Conservation (phyloP, 2,797 vertebrate genomes). For the Pygocentrus nattereri region DNA sequence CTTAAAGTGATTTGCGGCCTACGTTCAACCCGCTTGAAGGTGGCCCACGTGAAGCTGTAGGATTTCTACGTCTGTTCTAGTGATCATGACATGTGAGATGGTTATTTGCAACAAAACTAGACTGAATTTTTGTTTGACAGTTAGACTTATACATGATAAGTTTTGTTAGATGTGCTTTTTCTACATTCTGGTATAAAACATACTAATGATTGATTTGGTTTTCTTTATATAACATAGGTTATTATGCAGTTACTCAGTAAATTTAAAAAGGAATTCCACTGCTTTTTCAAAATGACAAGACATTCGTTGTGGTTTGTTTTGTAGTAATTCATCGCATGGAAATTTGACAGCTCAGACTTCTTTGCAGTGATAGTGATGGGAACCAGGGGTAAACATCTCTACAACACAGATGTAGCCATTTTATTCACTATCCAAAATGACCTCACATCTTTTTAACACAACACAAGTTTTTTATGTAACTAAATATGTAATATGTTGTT, state of each 20-base stretch:
- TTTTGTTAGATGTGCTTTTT: background rate
- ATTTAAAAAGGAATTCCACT: no score
- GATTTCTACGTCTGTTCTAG: background rate
- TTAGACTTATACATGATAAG: background rate
- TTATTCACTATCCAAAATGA: background rate
- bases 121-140: no score
- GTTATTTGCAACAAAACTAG: no score
- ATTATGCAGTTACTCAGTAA: no score
- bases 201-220: no score
- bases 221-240: no score
- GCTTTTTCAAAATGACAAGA: no score
- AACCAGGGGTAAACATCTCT: background rate
- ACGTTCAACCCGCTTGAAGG: background rate
- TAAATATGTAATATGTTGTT: no score
- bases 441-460: no score
- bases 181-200: background rate
- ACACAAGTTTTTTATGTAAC: no score
- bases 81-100: background rate
- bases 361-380: background rate
- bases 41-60: background rate
- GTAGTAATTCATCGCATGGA: background rate
- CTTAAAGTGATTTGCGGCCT: slow-evolving; percentile 8
- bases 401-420: background rate
- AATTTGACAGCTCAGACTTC: background rate
- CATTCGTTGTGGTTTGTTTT: background rate